Evolutionary conservation across 2,797 vertebrate genomes (phyloP), one percentile per base, ranked within the genome.

Genomic region (Antrozous pallidus): DNA sequence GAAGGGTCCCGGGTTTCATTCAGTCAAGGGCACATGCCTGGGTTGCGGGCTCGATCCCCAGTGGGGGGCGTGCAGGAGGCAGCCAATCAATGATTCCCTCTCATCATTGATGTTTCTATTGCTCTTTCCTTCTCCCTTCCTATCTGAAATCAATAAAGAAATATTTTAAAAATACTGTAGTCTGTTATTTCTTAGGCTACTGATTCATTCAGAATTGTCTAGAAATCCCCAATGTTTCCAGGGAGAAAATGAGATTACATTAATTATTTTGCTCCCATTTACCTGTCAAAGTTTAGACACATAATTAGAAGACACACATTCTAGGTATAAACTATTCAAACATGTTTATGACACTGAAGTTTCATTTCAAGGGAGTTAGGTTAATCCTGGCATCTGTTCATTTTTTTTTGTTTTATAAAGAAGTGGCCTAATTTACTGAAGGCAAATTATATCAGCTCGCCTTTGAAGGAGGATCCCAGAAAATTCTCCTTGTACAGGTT

Each of bases 291-390:
- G 42, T n/a, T 93, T 40, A 86, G 75, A 70, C 47, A 91, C 28
- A 75, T 17, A 70, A 28, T 82, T 83, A 91, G 89, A 79, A 94
- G 92, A 92, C 31, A 94, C 36, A 58, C 6, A 24, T 49, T 40
- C 67, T 63, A 78, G 10, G 12, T 40, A 51, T 36, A 47, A 33
- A 93, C 73, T 90, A 45, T 90, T 74, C 22, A 65, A 88, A 58
- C 20, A 58, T 40, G 65, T 69, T 94, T 80, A 87, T 87, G 87
- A 80, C 61, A 90, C 28, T 69, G 67, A 91, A 67, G 28, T 88
- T 92, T 70, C n/a, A 90, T 75, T 88, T 79, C 61, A 88, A 90
- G 33, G 20, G 56, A 74, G 24, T 88, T 88, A 61, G 78, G 49
- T 54, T 74, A 90, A 94, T 88, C 18, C 28, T 74, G 63, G 51